These are phyloP conservation scores for Sebastolobus altivelis DNA, from an alignment of 2,797 vertebrate genomes.

Conservation along the genomic window DNA sequence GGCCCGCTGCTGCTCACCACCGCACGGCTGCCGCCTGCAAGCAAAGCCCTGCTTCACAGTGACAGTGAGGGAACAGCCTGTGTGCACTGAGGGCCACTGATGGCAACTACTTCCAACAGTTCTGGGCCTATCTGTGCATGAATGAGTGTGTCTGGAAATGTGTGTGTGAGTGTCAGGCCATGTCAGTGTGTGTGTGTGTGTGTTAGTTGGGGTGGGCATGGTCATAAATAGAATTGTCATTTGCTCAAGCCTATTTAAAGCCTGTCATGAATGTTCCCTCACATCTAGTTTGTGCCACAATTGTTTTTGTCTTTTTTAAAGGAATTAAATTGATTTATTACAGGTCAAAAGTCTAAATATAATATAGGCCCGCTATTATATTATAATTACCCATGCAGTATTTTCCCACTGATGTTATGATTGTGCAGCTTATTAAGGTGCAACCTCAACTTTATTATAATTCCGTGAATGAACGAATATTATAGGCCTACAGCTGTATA, in stretches of 20 bases:
- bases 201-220: slow-evolving; percentile 38
- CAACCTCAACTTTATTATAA: background rate
- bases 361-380: background rate
- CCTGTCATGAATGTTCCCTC: slow-evolving; percentile 64
- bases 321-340: background rate
- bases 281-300: slow-evolving; percentile 34
- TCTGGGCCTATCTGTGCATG: slow-evolving; percentile 1
- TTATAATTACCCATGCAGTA: background rate
- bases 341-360: background rate
- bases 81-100: slow-evolving; percentile 37
- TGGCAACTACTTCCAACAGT: slow-evolving; percentile 27
- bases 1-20: slow-evolving; percentile 55
- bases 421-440: background rate
- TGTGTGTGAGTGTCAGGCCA: background rate
- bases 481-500: background rate
- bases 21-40: slow-evolving; percentile 65
- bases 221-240: slow-evolving; percentile 81
- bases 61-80: slow-evolving; percentile 55
- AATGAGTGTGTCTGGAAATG: slow-evolving; percentile 23
- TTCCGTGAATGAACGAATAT: background rate
- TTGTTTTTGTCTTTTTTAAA: slow-evolving; percentile 20
- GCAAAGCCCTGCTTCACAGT: slow-evolving; percentile 39
- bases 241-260: slow-evolving; percentile 82
- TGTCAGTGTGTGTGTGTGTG: slow-evolving; percentile 20
- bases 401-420: slow-evolving; percentile 1